Evolutionary conservation across 2,113 vertebrate genomes (phyloP), one percentile per base, ranked within the genome.

Genomic region (Scatophagus argus): DNA sequence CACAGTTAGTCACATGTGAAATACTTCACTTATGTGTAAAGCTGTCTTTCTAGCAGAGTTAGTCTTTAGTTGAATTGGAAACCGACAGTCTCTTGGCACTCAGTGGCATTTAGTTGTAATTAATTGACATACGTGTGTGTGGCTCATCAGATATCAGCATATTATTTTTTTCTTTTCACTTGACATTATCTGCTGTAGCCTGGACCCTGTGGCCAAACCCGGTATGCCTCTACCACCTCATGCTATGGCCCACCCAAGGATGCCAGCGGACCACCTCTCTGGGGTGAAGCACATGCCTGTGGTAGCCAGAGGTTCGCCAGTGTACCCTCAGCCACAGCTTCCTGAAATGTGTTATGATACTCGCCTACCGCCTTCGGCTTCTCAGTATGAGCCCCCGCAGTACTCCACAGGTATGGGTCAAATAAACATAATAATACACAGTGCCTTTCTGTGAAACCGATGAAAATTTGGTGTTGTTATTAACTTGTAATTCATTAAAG

Each of bases 261-360:
- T 95, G 8, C 93, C 96, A 25, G 2, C 93, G 51, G 97, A 98
- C 60, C 92, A 97, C 90, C 94, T 96, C 68, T 84, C 96, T 0
- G 93, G 96, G 84, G 92, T 96, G 76, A 99, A 98, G 89, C 97
- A 97, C 74, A 90, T 97, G 84, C 92, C 96, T 8, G 95, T 96
- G 84, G 95, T 97, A 21, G 87, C 97, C 8, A 95, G 97, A 83
- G 95, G 95, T 19, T 96, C 97, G 10, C 96, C 95, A 34, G 17
- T 98, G 62, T 99, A 98, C 81, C 89, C 92, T 8, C 94, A 90
- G 55, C 75, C 52, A 1, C 93, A 96, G 29, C 96, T 96, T 71
- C 75, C 95, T 31, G 97, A 99, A 74, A 93, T 98, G 64, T 97
- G 97, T 89, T 99, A 98, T 1, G 97, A 98, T 49, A 87, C 94